A percentile compares a stretch with the other conserved stretches of the same genome.
phyloP scores from a whole-genome alignment of 35 echinoderm and acorn worm genomes.

The Strongylocentrotus purpuratus region DNA sequence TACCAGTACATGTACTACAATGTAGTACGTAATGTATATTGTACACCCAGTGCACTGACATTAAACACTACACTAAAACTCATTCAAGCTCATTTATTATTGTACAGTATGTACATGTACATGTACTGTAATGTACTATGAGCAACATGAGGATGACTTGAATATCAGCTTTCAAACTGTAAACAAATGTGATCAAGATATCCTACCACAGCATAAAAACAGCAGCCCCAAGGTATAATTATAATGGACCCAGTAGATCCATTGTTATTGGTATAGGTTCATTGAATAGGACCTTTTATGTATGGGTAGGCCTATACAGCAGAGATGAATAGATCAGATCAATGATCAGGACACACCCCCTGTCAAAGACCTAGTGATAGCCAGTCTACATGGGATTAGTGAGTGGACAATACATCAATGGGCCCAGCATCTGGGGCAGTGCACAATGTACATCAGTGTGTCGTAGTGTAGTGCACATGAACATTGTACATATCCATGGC shows the following conservation, averaged over 20 bases:
- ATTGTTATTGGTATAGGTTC: background rate
- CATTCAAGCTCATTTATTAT: background rate
- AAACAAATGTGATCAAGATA: background rate
- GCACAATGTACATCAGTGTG: background rate
- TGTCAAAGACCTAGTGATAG: background rate
- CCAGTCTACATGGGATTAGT: background rate
- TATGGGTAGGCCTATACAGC: background rate
- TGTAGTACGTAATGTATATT: no score
- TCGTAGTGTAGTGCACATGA: no score
- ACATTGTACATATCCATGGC: no score
- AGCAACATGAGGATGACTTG: background rate
- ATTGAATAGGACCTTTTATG: background rate
- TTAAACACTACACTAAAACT: no score
- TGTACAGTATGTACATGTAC: background rate
- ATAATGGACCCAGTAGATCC: background rate
- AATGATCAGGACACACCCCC: slow-evolving; percentile 5
- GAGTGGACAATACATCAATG: background rate
- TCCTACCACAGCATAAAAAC: background rate
- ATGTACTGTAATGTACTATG: background rate
- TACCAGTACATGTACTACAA: no score
- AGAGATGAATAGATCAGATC: background rate
- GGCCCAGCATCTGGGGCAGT: background rate
- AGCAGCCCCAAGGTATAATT: background rate
- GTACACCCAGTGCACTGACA: no score
- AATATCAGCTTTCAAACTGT: background rate